Evolutionary conservation across 1,140 invertebrate species (phyloP).

Genomic region (Lordiphosa collinella): DNA sequence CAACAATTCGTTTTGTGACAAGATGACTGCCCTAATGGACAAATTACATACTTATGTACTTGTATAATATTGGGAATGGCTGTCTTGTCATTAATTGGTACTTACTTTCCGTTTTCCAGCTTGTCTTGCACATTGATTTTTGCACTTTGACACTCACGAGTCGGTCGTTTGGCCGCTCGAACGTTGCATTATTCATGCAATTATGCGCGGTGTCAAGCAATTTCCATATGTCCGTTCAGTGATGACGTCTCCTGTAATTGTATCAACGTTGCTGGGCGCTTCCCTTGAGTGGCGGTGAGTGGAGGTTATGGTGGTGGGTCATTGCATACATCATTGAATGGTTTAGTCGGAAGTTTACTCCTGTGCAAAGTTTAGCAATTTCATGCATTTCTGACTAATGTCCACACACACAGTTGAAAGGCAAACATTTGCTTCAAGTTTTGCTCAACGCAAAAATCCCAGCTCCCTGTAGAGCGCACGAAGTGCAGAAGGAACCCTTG

Average conservation of each 20-base stretch:
- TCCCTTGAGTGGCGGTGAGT: constrained; percentile 2
- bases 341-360: constrained; percentile 1
- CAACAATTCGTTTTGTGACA: constrained; percentile 22
- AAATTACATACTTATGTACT: constrained; percentile 55
- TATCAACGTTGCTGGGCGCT: constrained; percentile 1
- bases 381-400: constrained; percentile 73
- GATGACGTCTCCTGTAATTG: constrained; percentile 1
- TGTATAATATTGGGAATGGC: constrained; percentile 10
- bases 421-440: constrained; percentile 65
- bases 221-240: constrained; percentile 15
- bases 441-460: background rate
- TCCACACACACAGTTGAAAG: constrained; percentile 41
- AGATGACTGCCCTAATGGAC: constrained; percentile 59
- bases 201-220: constrained; percentile 37
- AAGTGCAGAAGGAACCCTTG: constrained; percentile 7
- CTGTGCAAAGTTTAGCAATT: constrained; percentile 58
- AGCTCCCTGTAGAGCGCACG: background rate
- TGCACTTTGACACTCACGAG: constrained; percentile 24
- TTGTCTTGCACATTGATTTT: constrained; percentile 43
- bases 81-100: constrained; percentile 42
- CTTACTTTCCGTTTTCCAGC: constrained; percentile 2
- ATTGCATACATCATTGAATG: background rate
- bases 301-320: background rate
- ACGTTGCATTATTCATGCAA: constrained; percentile 59
- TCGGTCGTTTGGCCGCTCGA: constrained; percentile 20